Percentiles rank a stretch among this genome's conserved stretches.
Conservation (phyloP, 2,888 invertebrate genomes). For the Drosophila emarginata region DNA sequence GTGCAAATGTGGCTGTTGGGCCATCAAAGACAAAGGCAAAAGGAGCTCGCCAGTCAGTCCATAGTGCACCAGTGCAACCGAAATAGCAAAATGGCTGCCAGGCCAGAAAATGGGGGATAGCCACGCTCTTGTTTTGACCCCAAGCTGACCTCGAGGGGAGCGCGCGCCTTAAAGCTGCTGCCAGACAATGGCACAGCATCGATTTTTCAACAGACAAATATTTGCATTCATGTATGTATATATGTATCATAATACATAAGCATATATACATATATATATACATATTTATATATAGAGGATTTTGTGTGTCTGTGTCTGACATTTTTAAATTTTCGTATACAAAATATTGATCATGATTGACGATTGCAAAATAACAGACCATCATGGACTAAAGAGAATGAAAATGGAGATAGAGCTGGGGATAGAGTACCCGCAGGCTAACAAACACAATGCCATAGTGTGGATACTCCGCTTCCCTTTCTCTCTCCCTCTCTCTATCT, state of each 20-base stretch:
- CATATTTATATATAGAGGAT: conserved; percentile 7
- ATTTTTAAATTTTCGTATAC: conserved; percentile 61
- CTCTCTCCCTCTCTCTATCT: not conserved
- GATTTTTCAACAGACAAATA: conserved; percentile 54
- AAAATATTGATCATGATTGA: conserved; percentile 70
- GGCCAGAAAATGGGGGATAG: conserved; percentile 14
- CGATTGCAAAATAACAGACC: conserved; percentile 32
- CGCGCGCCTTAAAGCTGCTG: conserved; percentile 46
- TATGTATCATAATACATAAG: not conserved
- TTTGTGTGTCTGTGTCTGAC: conserved; percentile 34
- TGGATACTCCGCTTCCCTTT: not conserved
- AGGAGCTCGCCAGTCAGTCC: conserved; percentile 16
- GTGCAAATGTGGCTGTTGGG: conserved; percentile 45
- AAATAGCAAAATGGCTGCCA: conserved; percentile 70
- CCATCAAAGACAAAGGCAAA: conserved; percentile 71
- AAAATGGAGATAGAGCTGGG: conserved; percentile 8
- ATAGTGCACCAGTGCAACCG: conserved; percentile 18
- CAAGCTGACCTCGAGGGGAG: conserved; percentile 61
- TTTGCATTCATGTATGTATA: not conserved
- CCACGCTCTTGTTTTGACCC: conserved; percentile 52
- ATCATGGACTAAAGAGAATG: not conserved
- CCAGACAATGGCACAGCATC: conserved; percentile 47
- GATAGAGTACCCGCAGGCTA: conserved; percentile 47
- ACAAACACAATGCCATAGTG: conserved; percentile 33
- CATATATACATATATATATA: not conserved